Base-by-base conservation (phyloP, 2,797 vertebrate species). In the Tragopan temminckii region DNA sequence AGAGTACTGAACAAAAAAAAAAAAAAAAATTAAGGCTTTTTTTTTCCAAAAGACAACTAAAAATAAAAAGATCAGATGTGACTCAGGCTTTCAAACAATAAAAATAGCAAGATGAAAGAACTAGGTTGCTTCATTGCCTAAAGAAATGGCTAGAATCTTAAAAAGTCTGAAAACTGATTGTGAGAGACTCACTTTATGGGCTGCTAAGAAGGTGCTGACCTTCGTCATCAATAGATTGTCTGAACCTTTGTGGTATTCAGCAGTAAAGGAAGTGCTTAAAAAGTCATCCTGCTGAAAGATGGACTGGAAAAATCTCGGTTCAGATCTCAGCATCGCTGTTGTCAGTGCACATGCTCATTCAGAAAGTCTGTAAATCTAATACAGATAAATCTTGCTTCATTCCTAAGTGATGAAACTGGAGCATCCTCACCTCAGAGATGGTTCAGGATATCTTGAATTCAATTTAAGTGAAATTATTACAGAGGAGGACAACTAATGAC, bases 131-230 rank as follows among this genome's bases (percentile, higher is more conserved):
- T 84, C 63, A 78, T 76, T 93, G 61, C 92, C 80, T 92, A 72
- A 88, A 96, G 92, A 96, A 96, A 88, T 89, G 90, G 83, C 79
- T 79, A 55, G 85, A 74, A 88, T 90, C 94, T 95, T 95, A 89
- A 95, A 94, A 93, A 91, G 89, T 93, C 94, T 94, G 90, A 89
- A 97, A 95, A 76, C 76, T 78, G 76, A 75, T 88, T 96, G 88
- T 92, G 81, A 93, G 89, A 93, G 85, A 83, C 61, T 95, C 88
- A 42, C 66, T 96, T 94, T 95, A 95, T 90, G 92, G 79, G 78
- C 94, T 87, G 94, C 91, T 97, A 85, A 89, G 84, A 96, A 96
- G 96, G 96, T 95, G 95, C 94, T 96, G 95, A 97, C 96, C 95
- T 97, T 95, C 64, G 46, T 96, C 96, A 97, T 96, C 95, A 95